A percentile compares a stretch with the other conserved stretches of the same genome.
phyloP scores from a whole-genome alignment of 2,113 vertebrate genomes.

The Cepphus grylle region DNA sequence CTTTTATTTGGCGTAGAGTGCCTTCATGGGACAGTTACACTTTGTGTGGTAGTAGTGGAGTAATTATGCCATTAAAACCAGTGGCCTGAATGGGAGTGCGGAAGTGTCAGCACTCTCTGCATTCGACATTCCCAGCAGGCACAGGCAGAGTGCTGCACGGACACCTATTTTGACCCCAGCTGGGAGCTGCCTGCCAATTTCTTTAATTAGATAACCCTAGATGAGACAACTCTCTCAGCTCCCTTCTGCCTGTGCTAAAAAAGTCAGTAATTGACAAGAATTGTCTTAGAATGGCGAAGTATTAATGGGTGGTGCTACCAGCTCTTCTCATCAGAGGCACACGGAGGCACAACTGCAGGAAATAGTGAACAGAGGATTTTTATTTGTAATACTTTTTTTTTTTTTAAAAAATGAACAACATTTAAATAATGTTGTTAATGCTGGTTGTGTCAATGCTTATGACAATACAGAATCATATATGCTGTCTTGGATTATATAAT shows the following conservation, averaged over 20 bases:
- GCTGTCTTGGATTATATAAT: not conserved
- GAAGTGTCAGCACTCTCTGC: not conserved
- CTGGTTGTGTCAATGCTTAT: not conserved
- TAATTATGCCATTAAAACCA: not conserved
- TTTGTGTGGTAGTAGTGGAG: not conserved
- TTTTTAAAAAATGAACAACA: not conserved
- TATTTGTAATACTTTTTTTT: not conserved
- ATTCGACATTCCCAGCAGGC: not conserved
- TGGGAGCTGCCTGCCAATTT: not conserved
- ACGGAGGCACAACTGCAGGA: rapidly evolving
- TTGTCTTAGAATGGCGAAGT: not conserved
- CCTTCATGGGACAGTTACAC: not conserved
- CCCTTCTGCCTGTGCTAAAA: not conserved
- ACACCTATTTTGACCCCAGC: not conserved
- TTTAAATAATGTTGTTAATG: not conserved
- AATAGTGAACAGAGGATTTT: not conserved
- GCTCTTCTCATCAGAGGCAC: not conserved
- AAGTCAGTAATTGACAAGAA: not conserved
- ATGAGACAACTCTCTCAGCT: not conserved
- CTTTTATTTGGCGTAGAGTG: not conserved
- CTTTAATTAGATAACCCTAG: not conserved
- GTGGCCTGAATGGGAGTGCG: not conserved
- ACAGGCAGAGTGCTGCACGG: not conserved
- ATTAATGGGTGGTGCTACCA: not conserved
- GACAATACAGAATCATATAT: too few relatives aligned